phyloP scores from a whole-genome alignment of 2,888 invertebrate species.

The Drosophila anceps region DNA sequence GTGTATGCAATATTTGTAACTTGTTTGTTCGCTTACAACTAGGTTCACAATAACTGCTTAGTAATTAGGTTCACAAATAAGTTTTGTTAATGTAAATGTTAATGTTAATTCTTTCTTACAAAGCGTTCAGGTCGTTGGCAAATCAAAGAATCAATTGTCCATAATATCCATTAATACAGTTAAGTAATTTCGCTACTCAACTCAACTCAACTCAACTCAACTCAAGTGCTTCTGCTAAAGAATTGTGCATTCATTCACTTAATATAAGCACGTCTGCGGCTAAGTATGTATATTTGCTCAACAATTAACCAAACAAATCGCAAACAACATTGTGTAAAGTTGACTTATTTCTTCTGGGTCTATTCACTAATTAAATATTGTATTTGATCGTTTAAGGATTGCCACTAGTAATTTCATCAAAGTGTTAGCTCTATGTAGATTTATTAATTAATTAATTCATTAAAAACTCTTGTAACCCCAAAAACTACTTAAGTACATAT shows the following conservation, averaged over 20 bases:
- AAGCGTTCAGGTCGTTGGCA: constrained; percentile 76
- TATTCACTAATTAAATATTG: constrained; percentile 19
- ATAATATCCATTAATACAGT: constrained; percentile 27
- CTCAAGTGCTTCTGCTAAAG: constrained; percentile 36
- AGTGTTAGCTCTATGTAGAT: constrained; percentile 34
- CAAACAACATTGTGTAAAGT: constrained; percentile 70
- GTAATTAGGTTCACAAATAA: constrained; percentile 68
- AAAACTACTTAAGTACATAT: constrained; percentile 56
- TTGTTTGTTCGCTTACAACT: constrained; percentile 65
- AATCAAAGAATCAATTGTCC: constrained; percentile 40
- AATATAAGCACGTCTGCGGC: constrained; percentile 40
- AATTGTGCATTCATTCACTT: constrained; percentile 61
- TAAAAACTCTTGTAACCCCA: constrained; percentile 40
- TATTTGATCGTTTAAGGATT: constrained; percentile 47
- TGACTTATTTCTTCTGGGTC: background rate
- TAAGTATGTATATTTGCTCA: constrained; percentile 52
- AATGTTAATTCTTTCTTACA: constrained; percentile 46
- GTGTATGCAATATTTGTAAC: constrained; percentile 52
- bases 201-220: constrained; percentile 38
- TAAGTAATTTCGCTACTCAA: constrained; percentile 52
- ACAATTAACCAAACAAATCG: constrained; percentile 75
- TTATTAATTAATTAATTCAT: constrained; percentile 18
- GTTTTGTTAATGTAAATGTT: constrained; percentile 20
- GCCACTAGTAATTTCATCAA: constrained; percentile 65
- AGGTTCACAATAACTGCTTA: constrained; percentile 77